A percentile compares a stretch with the other conserved stretches of the same genome.
phyloP scores from a whole-genome alignment of 2,113 vertebrate species.

The Chauna torquata region DNA sequence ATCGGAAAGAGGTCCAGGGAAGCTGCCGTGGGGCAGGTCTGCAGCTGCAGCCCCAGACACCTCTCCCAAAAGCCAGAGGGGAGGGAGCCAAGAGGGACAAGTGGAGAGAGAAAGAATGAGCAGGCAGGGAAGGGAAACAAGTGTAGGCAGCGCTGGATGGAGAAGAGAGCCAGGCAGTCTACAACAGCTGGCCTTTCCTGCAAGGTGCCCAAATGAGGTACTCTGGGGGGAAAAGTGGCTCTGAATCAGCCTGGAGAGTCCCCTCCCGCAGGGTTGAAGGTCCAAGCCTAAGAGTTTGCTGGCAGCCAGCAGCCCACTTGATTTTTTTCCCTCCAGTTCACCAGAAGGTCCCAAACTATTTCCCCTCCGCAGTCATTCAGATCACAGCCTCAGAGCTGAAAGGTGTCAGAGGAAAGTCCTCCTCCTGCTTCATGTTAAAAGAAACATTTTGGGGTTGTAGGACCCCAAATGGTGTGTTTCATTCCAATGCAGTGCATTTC shows the following conservation, averaged over 20 bases:
- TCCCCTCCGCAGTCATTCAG: too few relatives aligned
- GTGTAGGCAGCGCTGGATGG: background rate
- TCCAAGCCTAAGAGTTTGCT: background rate
- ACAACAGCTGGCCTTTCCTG: background rate
- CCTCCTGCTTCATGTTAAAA: fast-evolving
- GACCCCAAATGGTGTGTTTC: fast-evolving
- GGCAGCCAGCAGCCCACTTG: background rate
- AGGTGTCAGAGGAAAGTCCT: background rate
- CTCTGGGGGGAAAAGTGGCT: background rate
- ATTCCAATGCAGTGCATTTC: fast-evolving
- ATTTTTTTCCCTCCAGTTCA: background rate
- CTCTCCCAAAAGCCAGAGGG: background rate
- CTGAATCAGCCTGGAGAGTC: background rate
- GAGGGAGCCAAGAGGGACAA: background rate
- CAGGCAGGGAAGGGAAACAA: background rate
- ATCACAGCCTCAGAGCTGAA: background rate
- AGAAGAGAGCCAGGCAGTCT: background rate
- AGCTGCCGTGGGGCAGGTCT: background rate
- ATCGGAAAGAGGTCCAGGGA: background rate
- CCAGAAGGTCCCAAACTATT: background rate
- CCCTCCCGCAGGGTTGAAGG: background rate
- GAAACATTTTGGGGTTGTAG: background rate
- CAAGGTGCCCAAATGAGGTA: background rate
- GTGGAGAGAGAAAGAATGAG: background rate
- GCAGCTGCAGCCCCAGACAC: background rate